phyloP scores from a whole-genome alignment of 2,888 invertebrate genomes.

The Andrena minutula region DNA sequence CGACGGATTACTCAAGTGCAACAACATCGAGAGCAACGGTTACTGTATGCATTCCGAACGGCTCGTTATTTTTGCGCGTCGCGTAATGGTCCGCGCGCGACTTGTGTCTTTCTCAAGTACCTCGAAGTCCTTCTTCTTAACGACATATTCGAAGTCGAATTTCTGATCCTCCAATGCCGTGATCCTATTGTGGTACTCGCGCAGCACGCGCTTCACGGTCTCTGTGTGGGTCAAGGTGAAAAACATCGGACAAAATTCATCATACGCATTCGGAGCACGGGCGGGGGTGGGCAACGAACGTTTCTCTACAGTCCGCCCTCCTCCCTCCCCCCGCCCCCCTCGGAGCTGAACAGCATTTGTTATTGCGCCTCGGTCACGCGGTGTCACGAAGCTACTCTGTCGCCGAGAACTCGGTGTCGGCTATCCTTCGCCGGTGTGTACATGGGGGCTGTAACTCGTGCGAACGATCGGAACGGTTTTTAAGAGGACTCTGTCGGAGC shows the following conservation, averaged over 20 bases:
- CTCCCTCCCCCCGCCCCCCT: no score
- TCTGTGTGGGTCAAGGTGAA: constrained; percentile 87
- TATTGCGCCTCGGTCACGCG: not conserved
- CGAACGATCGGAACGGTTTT: constrained; percentile 13
- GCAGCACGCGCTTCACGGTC: constrained; percentile 90
- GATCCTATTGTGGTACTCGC: constrained; percentile 96
- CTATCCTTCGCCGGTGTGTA: not conserved
- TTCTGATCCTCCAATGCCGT: constrained; percentile 95
- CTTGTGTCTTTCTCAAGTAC: constrained; percentile 87
- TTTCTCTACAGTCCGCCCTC: constrained; percentile 1
- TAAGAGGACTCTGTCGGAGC: not conserved
- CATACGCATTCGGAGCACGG: constrained; percentile 29
- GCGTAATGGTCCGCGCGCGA: constrained; percentile 48
- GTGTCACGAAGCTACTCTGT: not conserved
- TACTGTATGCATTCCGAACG: constrained; percentile 52
- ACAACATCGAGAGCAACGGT: constrained; percentile 69
- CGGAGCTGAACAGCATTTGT: not conserved
- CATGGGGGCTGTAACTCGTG: not conserved
- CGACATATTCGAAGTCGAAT: constrained; percentile 99
- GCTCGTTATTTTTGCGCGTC: constrained; percentile 62
- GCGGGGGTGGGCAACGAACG: not conserved
- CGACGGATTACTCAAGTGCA: constrained; percentile 65
- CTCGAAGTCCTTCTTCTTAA: constrained; percentile 99
- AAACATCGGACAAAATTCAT: constrained; percentile 64
- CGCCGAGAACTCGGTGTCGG: not conserved